Conservation (phyloP, 2,888 invertebrate genomes). For the Brachypalpus laphriformis region DNA sequence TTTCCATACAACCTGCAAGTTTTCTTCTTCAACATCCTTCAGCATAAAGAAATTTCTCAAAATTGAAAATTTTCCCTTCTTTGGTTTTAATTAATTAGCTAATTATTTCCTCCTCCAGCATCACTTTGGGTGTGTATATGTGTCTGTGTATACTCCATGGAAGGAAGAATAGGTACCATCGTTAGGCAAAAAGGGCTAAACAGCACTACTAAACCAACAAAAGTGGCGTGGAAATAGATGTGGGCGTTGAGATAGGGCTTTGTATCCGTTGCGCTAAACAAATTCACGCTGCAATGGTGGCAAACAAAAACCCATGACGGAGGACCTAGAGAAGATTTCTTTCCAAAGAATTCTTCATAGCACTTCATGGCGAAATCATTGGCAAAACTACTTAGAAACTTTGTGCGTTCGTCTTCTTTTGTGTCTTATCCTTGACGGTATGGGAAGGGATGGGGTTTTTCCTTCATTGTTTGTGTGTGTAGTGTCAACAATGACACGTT, state of each 20-base stretch:
- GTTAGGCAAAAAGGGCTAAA: neutral
- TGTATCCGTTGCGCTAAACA: constrained; percentile 5
- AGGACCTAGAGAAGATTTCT: neutral
- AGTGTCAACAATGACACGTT: constrained; percentile 6
- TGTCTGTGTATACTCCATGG: neutral
- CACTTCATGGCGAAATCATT: constrained; percentile 28
- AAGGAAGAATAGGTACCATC: neutral
- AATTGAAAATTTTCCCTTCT: constrained; percentile 46
- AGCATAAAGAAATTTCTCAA: constrained; percentile 26
- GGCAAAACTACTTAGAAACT: constrained; percentile 19
- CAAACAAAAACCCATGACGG: constrained; percentile 23
- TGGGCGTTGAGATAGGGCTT: constrained; percentile 1
- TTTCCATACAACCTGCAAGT: neutral
- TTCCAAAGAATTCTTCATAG: neutral
- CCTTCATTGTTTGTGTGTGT: neutral
- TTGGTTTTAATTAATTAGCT: constrained; percentile 54
- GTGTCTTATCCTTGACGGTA: neutral
- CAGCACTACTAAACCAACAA: neutral
- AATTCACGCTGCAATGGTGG: constrained; percentile 38
- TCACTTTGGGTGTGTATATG: neutral
- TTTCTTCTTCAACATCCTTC: neutral
- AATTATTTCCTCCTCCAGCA: constrained; percentile 48
- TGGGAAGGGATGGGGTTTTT: neutral
- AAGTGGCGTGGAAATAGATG: neutral
- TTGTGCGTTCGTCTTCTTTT: constrained; percentile 27